Percentiles rank a stretch among this genome's conserved stretches.
These are phyloP conservation scores for Sipha maydis DNA, from an alignment of 2,888 invertebrate species.

Conservation along the genomic window DNA sequence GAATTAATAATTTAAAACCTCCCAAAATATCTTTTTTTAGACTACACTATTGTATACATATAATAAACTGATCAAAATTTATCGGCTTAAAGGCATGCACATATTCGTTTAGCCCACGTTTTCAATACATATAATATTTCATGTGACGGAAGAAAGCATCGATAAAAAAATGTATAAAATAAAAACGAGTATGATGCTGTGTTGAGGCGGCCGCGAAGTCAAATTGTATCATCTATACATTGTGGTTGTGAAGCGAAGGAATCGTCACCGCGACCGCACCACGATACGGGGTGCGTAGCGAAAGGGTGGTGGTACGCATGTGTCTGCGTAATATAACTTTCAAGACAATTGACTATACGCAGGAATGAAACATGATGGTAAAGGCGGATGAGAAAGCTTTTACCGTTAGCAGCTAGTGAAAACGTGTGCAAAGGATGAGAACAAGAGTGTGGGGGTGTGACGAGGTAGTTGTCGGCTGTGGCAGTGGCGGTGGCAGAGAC, in stretches of 20 bases:
- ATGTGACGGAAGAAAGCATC: not conserved
- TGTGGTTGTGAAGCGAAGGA: not conserved
- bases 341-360: conserved; percentile 54
- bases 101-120: not conserved
- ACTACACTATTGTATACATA: no score
- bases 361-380: not conserved
- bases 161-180: not conserved
- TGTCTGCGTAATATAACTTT: conserved; percentile 45
- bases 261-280: not conserved
- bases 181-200: not conserved
- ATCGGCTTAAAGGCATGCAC: not conserved
- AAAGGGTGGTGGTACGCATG: not conserved
- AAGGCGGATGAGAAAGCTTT: conserved; percentile 34
- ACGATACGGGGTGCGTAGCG: not conserved
- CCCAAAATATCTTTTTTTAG: no score
- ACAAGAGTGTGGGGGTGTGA: not conserved
- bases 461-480: conserved; percentile 9
- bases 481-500: not conserved
- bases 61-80: not conserved
- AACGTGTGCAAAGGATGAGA: not conserved
- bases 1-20: no score
- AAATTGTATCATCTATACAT: no score
- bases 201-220: not conserved
- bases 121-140: no score
- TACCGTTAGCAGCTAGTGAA: conserved; percentile 28